Conservation (phyloP, 2,797 vertebrate species). For the Cryptoblepharus egeriae region DNA sequence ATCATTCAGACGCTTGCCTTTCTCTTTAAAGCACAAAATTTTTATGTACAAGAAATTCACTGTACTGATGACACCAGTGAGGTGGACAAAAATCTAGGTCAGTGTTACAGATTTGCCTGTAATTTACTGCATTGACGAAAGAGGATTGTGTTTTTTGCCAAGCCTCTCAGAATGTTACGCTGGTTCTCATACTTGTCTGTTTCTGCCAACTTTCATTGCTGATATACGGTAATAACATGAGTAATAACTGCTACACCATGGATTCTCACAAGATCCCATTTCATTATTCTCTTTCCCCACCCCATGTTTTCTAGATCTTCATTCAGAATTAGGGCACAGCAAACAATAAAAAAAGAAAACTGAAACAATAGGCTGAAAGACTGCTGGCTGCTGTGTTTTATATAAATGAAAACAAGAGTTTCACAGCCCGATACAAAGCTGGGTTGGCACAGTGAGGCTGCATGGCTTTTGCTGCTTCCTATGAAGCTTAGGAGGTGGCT, state of each 20-base stretch:
- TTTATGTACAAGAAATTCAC: conserved; percentile 12
- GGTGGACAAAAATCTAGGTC: conserved; percentile 3
- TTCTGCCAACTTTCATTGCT: neutral
- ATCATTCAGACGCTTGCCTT: neutral
- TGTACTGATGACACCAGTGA: conserved; percentile 20
- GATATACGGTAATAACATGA: conserved; percentile 34
- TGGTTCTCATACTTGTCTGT: neutral
- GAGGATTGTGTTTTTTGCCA: conserved; percentile 3
- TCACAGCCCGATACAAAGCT: no score
- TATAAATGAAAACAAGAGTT: no score
- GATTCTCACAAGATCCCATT: conserved; percentile 38
- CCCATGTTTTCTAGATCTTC: conserved; percentile 26
- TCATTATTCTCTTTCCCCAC: conserved; percentile 20
- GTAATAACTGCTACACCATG: conserved; percentile 25
- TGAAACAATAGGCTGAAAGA: neutral
- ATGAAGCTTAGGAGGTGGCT: no score
- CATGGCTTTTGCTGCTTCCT: no score
- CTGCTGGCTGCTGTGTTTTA: no score
- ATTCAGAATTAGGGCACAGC: conserved; percentile 44
- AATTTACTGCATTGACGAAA: neutral
- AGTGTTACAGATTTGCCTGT: conserved; percentile 3
- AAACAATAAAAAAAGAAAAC: conserved; percentile 17
- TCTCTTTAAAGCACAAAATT: neutral
- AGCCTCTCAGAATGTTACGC: neutral
- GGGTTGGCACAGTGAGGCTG: no score